Evolutionary conservation across 2,888 invertebrate species (phyloP), one percentile per base, ranked within the genome.

Genomic region (Apamea sordens): DNA sequence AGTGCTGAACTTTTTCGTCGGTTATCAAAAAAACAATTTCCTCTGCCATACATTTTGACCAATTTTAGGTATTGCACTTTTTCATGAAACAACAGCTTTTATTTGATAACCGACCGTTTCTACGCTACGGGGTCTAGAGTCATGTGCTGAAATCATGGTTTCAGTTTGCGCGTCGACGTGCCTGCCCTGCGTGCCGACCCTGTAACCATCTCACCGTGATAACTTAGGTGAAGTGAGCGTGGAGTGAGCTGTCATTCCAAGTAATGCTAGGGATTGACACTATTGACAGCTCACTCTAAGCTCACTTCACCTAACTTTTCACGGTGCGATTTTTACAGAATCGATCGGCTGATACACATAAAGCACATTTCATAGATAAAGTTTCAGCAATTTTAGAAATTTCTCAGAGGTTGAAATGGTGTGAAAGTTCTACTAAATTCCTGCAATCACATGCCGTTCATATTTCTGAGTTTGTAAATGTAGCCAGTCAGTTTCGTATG

Each of bases 351-450:
- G 24, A 24, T n/a, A 61, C 32, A 59, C 8, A 18, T 28, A 61
- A 32, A 76, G 7, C 36, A 56, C 10, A 11, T 28, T 53, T 28
- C n/a, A 53, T 5, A 47, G 44, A 69, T 15, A 83, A 61, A 68
- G 36, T 76, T 41, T 53, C 7, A 76, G 36, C 36, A 28, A 64
- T 78, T 78, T 83, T 44, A 70, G 28, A 53, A 68, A 61, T 84
- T 67, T 18, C 59, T 53, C 13, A 59, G 24, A n/a, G 8, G 18
- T 44, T 41, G 11, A 59, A 79, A 80, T 73, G 2, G 28, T 69
- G 24, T n/a, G 41, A 78, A 78, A 83, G 13, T 78, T 65, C n/a
- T 53, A 64, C 69, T 79, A 64, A 64, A 84, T 64, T n/a, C 32
- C 28, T 32, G 61, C 61, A 56, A 79, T 79, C 68, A 73, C 64